Percentiles rank a stretch among this genome's conserved stretches.
These are phyloP conservation scores for Crenichthys baileyi DNA, from an alignment of 2,797 vertebrate genomes.

Conservation along the genomic window DNA sequence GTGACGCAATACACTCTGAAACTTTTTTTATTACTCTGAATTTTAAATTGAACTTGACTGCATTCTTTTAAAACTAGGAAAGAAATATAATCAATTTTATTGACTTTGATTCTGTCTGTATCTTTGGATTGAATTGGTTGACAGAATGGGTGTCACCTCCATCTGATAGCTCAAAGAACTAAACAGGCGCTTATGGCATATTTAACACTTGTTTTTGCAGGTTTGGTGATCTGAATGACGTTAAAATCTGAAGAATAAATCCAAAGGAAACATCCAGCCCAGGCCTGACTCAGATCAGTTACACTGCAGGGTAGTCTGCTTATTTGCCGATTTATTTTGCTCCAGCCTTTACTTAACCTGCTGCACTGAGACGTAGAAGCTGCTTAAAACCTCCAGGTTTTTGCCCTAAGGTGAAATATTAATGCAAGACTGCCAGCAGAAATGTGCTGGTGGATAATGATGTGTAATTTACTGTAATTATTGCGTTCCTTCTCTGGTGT, in stretches of 20 bases:
- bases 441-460: constrained; percentile 48
- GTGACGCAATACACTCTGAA: too few species aligned
- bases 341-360: constrained; percentile 15
- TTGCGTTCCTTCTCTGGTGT: constrained; percentile 20
- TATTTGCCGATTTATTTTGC: constrained; percentile 1
- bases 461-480: constrained; percentile 58
- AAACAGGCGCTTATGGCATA: constrained; percentile 6
- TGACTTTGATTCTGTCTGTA: too few species aligned
- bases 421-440: constrained; percentile 15
- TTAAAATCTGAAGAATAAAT: not conserved
- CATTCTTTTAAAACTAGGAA: not conserved
- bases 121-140: too few species aligned
- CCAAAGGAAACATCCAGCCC: not conserved
- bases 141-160: not conserved
- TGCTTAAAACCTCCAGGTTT: constrained; percentile 5
- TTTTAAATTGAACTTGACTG: not conserved
- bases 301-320: not conserved
- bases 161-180: constrained; percentile 27
- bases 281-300: not conserved
- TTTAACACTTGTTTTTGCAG: constrained; percentile 21
- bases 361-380: constrained; percentile 9
- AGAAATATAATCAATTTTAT: too few species aligned
- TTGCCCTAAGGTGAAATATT: constrained; percentile 21
- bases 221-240: not conserved
- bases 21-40: not conserved